A percentile compares a stretch with the other conserved stretches of the same genome.
These are phyloP conservation scores for Caenorhabditis remanei DNA, from an alignment of 1,140 invertebrate genomes.

Conservation along the genomic window DNA sequence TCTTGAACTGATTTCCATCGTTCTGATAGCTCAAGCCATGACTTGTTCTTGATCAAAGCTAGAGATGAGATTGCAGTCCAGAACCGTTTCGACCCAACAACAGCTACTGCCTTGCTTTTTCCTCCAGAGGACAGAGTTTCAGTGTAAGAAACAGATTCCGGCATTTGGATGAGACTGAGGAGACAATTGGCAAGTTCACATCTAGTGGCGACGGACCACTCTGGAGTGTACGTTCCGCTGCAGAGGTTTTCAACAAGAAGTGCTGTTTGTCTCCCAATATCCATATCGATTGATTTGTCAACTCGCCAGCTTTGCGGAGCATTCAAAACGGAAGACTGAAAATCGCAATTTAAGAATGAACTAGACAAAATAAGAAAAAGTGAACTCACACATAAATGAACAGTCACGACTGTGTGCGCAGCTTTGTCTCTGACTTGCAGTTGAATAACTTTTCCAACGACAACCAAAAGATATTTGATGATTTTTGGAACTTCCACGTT, in stretches of 20 bases:
- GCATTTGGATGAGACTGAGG: conserved; percentile 52
- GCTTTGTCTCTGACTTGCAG: conserved; percentile 88
- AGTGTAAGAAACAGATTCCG: conserved; percentile 36
- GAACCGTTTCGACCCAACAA: conserved; percentile 84
- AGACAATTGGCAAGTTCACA: conserved; percentile 86
- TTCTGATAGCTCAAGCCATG: conserved; percentile 81
- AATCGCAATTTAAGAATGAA: background rate
- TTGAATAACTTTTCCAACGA: conserved; percentile 81
- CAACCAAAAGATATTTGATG: conserved; percentile 84
- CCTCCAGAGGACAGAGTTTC: conserved; percentile 43
- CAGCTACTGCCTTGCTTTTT: conserved; percentile 82
- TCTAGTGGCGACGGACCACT: conserved; percentile 88
- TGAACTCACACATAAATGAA: conserved; percentile 80
- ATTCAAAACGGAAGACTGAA: conserved; percentile 19
- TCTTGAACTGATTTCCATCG: conserved; percentile 82
- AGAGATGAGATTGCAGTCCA: conserved; percentile 94
- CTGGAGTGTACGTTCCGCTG: conserved; percentile 69
- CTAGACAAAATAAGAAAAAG: background rate
- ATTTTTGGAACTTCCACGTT: conserved; percentile 63
- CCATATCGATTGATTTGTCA: conserved; percentile 69
- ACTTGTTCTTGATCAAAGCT: conserved; percentile 82
- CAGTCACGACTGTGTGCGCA: conserved; percentile 81
- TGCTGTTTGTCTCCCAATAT: conserved; percentile 69
- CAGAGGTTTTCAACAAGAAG: conserved; percentile 61
- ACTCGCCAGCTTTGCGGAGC: conserved; percentile 80